Evolutionary conservation across 2,113 vertebrate species (phyloP).

Genomic region (Dendrocopos noguchii): DNA sequence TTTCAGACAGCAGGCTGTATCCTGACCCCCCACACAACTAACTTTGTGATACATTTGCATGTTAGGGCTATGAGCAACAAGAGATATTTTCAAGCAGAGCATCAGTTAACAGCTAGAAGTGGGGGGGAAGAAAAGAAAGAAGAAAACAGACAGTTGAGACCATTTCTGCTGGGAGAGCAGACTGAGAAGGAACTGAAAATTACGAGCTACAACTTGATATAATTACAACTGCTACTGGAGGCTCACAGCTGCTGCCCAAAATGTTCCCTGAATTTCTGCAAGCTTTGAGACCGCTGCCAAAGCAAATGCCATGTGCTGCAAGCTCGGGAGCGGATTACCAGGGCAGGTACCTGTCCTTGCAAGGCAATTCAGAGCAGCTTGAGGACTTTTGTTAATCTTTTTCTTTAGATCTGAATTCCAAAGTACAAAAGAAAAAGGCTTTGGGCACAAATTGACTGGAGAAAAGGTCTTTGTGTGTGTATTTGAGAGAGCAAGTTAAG

Average conservation of each 20-base stretch:
- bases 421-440: not conserved
- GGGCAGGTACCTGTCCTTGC: not conserved
- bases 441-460: not conserved
- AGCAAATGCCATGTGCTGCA: not conserved
- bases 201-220: not conserved
- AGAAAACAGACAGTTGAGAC: not conserved
- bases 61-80: not conserved
- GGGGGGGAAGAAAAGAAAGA: not conserved
- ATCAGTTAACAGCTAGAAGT: not conserved
- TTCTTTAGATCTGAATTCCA: not conserved
- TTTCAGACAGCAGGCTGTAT: not conserved
- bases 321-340: not conserved
- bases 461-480: not conserved
- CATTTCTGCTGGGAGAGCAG: not conserved
- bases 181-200: not conserved
- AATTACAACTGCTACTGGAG: not conserved
- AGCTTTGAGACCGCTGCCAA: slow-evolving; percentile 1
- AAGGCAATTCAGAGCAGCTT: not conserved
- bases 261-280: not conserved
- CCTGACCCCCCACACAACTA: not conserved
- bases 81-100: not conserved
- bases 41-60: not conserved
- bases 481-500: not conserved
- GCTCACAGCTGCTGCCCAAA: not conserved
- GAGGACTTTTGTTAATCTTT: not conserved